Evolutionary conservation across 2,113 vertebrate genomes (phyloP), one percentile per base, ranked within the genome.

Genomic region (Pteropus alecto): DNA sequence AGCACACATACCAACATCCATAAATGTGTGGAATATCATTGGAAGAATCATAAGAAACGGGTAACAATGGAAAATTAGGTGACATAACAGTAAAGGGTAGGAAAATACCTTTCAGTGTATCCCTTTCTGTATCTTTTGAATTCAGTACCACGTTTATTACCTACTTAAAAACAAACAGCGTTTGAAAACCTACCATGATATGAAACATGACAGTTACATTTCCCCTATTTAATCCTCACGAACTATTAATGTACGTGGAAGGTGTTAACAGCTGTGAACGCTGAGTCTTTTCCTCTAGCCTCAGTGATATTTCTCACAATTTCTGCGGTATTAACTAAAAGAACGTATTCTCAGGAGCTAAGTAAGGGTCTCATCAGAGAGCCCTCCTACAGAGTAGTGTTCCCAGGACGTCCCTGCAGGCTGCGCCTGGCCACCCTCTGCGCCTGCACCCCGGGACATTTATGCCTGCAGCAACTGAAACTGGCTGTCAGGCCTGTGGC

Each of bases 401-500:
- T 11, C 73, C 61, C 26, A 15, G 3, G 70, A 28, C 1, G 11
- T 6, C 22, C 51, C 4, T 21, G 41, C 6, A 15, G 1, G 8
- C 22, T 10, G 18, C 11, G 1, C 11, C 1, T n/a, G 68, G 51
- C 48, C 5, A 0, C 63, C 1, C 0, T 5, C 0, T 8, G 22
- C 0, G 19, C 11, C n/a, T 12, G 6, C 15, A 2, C 8, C 10
- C 6, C 41, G 56, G 7, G 9, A 43, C 41, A 28, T 3, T 15
- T 7, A 46, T 0, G 28, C 56, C n/a, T 2, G 15, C 41, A 2
- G 70, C 46, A 48, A 7, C 26, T 1, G 6, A 15, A 13, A 16
- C 1, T 3, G 10, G 26, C 11, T 5, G 10, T 0, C 5, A 13
- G 79, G 19, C 26, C 0, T 2, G 3, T 3, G n/a, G 48, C 67